A percentile compares a stretch with the other conserved stretches of the same genome.
Conservation (phyloP, 1,140 invertebrate genomes). For the Myzus persicae region DNA sequence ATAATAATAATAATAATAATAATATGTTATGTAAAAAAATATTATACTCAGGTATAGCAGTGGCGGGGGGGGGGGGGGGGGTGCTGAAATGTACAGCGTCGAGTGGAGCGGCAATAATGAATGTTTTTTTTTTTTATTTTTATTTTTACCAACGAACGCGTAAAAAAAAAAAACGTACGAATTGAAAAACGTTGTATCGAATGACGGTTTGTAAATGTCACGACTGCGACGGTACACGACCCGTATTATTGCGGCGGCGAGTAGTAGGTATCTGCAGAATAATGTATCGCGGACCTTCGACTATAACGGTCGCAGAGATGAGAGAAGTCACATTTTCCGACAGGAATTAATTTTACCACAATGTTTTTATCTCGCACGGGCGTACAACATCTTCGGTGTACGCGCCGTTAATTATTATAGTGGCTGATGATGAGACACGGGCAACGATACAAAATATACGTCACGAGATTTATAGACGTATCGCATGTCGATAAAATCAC, state of each 20-base stretch:
- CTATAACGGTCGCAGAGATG: neutral
- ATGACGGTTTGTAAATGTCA: neutral
- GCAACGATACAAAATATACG: too few species aligned
- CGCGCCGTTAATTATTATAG: too few species aligned
- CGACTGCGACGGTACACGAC: neutral
- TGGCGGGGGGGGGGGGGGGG: too few species aligned
- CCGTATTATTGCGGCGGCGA: neutral
- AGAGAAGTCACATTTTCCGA: neutral
- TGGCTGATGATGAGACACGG: too few species aligned
- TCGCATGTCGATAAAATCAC: too few species aligned
- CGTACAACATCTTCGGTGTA: too few species aligned
- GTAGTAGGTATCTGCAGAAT: neutral
- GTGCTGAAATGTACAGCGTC: neutral
- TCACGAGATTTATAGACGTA: too few species aligned
- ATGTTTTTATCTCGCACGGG: too few species aligned
- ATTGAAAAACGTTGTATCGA: constrained; percentile 12
- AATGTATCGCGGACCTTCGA: neutral
- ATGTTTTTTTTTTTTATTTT: neutral
- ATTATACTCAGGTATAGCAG: neutral
- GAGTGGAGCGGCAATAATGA: neutral
- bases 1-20: neutral
- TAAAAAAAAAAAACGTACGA: neutral
- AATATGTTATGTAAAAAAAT: constrained; percentile 19
- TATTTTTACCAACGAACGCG: neutral
- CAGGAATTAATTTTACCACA: neutral